Evolutionary conservation across 2,113 vertebrate genomes (phyloP).

Genomic region (Loxodonta africana): DNA sequence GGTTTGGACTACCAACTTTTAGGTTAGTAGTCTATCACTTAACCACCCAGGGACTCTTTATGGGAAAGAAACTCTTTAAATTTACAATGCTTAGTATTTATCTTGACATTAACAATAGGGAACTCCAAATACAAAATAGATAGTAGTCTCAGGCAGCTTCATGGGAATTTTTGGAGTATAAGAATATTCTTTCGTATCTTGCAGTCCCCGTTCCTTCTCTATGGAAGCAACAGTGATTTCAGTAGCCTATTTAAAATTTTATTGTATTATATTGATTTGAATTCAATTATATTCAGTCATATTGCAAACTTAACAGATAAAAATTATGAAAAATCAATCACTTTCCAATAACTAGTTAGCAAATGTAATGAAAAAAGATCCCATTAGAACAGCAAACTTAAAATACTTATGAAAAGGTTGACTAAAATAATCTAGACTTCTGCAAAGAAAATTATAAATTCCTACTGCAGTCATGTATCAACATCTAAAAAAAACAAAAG

Average conservation of each 20-base stretch:
- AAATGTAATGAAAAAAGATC: background rate
- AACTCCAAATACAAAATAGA: background rate
- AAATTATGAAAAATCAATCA: background rate
- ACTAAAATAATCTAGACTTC: background rate
- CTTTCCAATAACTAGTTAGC: background rate
- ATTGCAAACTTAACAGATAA: background rate
- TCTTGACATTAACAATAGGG: background rate
- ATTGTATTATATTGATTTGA: conserved; percentile 7
- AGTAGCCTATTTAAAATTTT: background rate
- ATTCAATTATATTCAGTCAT: conserved; percentile 22
- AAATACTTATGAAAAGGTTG: background rate
- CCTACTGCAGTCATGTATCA: background rate
- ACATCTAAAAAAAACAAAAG: background rate
- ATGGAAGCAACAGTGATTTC: background rate
- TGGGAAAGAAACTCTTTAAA: background rate
- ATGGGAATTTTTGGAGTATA: background rate
- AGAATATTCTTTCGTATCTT: background rate
- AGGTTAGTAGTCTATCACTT: background rate
- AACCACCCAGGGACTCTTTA: background rate
- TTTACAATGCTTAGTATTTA: background rate
- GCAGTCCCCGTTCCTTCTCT: background rate
- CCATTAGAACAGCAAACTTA: background rate
- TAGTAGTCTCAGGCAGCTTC: background rate
- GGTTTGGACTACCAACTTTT: background rate
- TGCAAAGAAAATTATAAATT: background rate